phyloP scores from a whole-genome alignment of 1,140 invertebrate species.

The Drosophila tropicalis region DNA sequence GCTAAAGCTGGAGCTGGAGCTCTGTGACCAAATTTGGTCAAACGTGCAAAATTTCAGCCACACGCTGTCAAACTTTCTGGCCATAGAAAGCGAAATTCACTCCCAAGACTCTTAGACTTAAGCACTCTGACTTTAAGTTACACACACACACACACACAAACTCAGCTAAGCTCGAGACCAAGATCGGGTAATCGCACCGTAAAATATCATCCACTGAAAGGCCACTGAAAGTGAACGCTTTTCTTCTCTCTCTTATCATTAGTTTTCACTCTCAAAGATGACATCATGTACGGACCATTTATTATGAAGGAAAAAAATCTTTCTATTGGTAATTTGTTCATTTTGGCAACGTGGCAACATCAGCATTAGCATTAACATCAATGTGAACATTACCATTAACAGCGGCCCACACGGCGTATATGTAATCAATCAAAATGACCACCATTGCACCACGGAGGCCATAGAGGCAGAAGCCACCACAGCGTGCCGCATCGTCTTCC shows the following conservation, averaged over 20 bases:
- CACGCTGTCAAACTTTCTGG: constrained; percentile 72
- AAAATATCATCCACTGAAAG: constrained; percentile 35
- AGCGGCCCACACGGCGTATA: constrained; percentile 63
- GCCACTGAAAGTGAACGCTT: constrained; percentile 57
- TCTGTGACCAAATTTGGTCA: constrained; percentile 75
- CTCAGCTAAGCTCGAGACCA: not conserved
- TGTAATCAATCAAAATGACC: constrained; percentile 76
- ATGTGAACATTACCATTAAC: constrained; percentile 45
- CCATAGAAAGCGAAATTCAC: constrained; percentile 77
- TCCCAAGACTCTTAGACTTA: constrained; percentile 4
- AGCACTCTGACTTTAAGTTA: not conserved
- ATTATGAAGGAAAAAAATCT: constrained; percentile 19
- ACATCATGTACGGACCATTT: constrained; percentile 34
- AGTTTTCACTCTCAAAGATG: constrained; percentile 22
- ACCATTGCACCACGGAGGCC: constrained; percentile 43
- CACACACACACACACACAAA: not conserved
- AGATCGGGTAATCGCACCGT: constrained; percentile 57
- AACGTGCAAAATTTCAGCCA: constrained; percentile 79
- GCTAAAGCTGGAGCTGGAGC: constrained; percentile 15
- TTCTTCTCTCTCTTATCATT: constrained; percentile 17
- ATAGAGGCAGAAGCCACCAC: constrained; percentile 60
- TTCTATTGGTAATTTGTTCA: constrained; percentile 5
- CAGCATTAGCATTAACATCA: constrained; percentile 49
- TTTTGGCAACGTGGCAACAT: constrained; percentile 60
- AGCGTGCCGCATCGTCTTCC: not conserved